Percentiles rank a stretch among this genome's conserved stretches.
Conservation (phyloP, 1,140 invertebrate species). For the Drosophila orena region DNA sequence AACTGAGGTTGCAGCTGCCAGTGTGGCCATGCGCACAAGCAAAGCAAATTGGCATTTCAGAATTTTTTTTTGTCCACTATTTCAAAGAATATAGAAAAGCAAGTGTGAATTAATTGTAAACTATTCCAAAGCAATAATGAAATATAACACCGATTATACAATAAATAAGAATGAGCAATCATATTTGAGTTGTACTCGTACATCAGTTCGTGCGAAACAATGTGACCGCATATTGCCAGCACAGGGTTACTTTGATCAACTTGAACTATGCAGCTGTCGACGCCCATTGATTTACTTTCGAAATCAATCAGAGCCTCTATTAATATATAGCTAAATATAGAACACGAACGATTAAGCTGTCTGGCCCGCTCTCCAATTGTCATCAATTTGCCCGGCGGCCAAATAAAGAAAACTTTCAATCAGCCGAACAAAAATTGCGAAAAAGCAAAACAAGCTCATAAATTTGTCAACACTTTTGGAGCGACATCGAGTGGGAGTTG, state of each 20-base stretch:
- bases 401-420: conserved; percentile 60
- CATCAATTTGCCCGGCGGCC: conserved; percentile 47
- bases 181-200: neutral
- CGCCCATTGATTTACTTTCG: neutral
- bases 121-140: conserved; percentile 24
- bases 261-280: neutral
- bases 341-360: conserved; percentile 59
- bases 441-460: conserved; percentile 75
- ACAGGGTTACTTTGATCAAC: neutral
- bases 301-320: conserved; percentile 35
- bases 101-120: conserved; percentile 14
- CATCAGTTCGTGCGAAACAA: neutral
- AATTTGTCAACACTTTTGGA: conserved; percentile 77
- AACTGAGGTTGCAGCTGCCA: conserved; percentile 23
- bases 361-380: conserved; percentile 29
- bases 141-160: conserved; percentile 34
- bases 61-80: conserved; percentile 20
- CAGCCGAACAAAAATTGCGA: conserved; percentile 49
- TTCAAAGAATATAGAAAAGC: conserved; percentile 8
- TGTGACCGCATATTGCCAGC: neutral
- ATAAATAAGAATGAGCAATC: neutral
- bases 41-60: conserved; percentile 18
- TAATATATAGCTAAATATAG: conserved; percentile 27
- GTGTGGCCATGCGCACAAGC: neutral
- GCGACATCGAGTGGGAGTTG: neutral